Conservation (phyloP, 2,113 vertebrate species). For the Pleuronectes platessa region DNA sequence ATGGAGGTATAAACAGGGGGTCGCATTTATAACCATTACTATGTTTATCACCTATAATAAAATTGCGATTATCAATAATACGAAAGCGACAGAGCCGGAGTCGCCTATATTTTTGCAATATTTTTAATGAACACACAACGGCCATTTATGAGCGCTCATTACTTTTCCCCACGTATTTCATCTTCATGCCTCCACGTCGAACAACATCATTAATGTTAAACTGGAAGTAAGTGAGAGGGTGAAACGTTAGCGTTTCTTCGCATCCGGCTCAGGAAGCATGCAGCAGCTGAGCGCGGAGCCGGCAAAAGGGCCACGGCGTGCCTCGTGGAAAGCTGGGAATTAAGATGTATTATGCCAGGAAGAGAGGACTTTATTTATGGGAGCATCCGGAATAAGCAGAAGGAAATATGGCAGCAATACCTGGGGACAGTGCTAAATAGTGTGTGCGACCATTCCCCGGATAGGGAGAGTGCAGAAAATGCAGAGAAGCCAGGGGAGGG, state of each 20-base stretch:
- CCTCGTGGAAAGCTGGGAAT: constrained; percentile 78
- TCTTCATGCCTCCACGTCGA: constrained; percentile 55
- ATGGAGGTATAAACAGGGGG: constrained; percentile 32
- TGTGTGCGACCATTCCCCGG: constrained; percentile 61
- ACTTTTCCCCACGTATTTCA: constrained; percentile 59
- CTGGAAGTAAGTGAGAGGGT: constrained; percentile 58
- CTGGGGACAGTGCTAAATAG: constrained; percentile 71
- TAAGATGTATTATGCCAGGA: constrained; percentile 74
- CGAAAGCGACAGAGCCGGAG: constrained; percentile 5
- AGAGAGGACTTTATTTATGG: constrained; percentile 77
- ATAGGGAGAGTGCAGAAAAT: constrained; percentile 48
- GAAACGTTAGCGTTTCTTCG: constrained; percentile 69
- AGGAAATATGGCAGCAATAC: constrained; percentile 73
- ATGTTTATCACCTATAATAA: constrained; percentile 60
- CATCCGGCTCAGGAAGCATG: constrained; percentile 74
- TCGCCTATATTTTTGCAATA: constrained; percentile 39
- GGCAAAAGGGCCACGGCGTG: constrained; percentile 50
- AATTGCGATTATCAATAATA: constrained; percentile 54
- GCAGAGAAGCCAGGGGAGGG: constrained; percentile 27
- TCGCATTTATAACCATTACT: constrained; percentile 42
- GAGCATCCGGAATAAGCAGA: constrained; percentile 72
- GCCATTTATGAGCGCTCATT: constrained; percentile 58
- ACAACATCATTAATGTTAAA: constrained; percentile 71
- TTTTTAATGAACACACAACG: constrained; percentile 58
- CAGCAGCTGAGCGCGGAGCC: constrained; percentile 36